These are phyloP conservation scores for Taenaris catops DNA, from an alignment of 2,888 invertebrate species.

Conservation along the genomic window DNA sequence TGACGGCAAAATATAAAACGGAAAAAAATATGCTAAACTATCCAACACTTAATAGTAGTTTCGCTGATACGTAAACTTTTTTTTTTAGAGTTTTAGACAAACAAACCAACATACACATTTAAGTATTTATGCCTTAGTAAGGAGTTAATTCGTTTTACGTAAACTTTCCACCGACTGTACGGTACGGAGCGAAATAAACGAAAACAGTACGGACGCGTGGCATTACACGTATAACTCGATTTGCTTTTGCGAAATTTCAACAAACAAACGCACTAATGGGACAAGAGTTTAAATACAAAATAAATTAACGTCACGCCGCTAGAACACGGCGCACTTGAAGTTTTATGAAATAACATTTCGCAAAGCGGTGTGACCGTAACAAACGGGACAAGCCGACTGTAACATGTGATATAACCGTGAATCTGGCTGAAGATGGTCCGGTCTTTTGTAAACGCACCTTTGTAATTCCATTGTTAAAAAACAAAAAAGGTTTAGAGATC, in stretches of 20 bases:
- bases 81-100: no score
- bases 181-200: constrained; percentile 59
- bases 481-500: no score
- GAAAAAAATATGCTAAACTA: no score
- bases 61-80: no score
- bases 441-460: not conserved
- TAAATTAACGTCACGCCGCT: constrained; percentile 39
- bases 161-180: constrained; percentile 31
- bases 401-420: constrained; percentile 4
- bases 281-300: constrained; percentile 61
- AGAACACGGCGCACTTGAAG: constrained; percentile 22
- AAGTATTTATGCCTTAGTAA: not conserved
- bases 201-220: constrained; percentile 49
- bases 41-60: no score
- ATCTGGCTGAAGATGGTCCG: not conserved
- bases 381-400: constrained; percentile 13
- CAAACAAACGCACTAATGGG: constrained; percentile 57
- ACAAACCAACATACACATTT: no score
- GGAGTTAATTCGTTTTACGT: not conserved
- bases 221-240: constrained; percentile 68
- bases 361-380: constrained; percentile 12
- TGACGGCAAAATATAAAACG: no score
- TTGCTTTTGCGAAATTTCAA: constrained; percentile 62
- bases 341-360: constrained; percentile 25
- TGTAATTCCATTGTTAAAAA: no score